Evolutionary conservation across 2,797 vertebrate species (phyloP).

Genomic region (Smutsia gigantea): DNA sequence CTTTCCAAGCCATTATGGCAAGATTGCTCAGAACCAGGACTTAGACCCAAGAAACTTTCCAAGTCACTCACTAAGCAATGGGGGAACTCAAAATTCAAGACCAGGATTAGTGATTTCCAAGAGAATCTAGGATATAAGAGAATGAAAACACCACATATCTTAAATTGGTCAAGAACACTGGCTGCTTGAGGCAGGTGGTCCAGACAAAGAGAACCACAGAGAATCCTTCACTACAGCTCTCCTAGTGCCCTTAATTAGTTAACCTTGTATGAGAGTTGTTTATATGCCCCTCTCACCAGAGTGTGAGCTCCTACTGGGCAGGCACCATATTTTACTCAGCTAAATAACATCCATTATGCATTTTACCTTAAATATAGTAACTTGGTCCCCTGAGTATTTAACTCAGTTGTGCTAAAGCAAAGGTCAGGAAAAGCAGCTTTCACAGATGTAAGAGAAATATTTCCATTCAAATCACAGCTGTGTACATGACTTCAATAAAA

Average conservation of each 20-base stretch:
- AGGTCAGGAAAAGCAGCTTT: constrained; percentile 70
- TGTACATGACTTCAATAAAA: constrained; percentile 68
- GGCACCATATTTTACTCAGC: background rate
- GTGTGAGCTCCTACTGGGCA: background rate
- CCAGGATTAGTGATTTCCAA: background rate
- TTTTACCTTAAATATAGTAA: constrained; percentile 66
- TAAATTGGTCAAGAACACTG: background rate
- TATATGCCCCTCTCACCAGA: background rate
- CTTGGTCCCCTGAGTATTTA: constrained; percentile 46
- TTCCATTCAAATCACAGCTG: constrained; percentile 70
- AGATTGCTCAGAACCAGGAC: background rate
- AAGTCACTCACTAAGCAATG: background rate
- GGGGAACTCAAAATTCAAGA: background rate
- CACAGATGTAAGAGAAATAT: constrained; percentile 64
- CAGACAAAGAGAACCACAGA: background rate
- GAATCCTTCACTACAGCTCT: background rate
- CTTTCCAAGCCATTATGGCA: background rate
- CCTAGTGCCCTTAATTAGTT: background rate
- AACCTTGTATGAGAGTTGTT: background rate
- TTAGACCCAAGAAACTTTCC: background rate
- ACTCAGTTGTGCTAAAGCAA: constrained; percentile 60
- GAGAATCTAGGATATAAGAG: background rate
- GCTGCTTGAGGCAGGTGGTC: background rate
- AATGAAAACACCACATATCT: background rate
- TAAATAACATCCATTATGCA: constrained; percentile 5